Evolutionary conservation across 2,888 invertebrate species (phyloP).

Genomic region (Vanessa cardui): DNA sequence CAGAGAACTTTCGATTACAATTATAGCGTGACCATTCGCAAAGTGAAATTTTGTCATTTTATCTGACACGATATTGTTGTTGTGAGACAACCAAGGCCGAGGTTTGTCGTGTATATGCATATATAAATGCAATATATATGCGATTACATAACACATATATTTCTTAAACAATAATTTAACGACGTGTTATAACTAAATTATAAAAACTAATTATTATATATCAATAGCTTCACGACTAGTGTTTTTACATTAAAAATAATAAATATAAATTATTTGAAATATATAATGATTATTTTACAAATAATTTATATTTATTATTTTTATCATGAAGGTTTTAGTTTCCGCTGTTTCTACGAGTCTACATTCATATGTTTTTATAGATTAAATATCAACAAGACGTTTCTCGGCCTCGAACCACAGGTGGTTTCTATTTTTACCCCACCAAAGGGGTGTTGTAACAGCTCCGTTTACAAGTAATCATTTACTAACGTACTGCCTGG

Average conservation of each 20-base stretch:
- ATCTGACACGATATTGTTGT: conserved; percentile 4
- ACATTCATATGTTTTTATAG: background rate
- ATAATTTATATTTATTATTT: too few relatives aligned
- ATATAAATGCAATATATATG: too few relatives aligned
- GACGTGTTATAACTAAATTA: too few relatives aligned
- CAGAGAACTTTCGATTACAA: conserved; percentile 10
- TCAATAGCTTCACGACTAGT: too few relatives aligned
- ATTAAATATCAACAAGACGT: conserved; percentile 20
- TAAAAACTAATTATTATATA: too few relatives aligned
- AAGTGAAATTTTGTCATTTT: conserved; percentile 27
- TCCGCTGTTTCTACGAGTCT: background rate
- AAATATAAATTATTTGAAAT: background rate
- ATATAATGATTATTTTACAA: too few relatives aligned
- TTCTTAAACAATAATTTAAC: too few relatives aligned
- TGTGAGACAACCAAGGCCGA: background rate
- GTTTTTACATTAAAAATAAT: background rate
- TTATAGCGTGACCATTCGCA: conserved; percentile 9
- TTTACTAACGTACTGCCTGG: background rate
- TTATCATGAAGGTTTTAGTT: background rate
- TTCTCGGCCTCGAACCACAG: conserved; percentile 26
- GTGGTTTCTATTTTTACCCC: conserved; percentile 32
- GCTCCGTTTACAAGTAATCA: background rate
- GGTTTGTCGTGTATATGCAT: too few relatives aligned
- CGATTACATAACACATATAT: too few relatives aligned
- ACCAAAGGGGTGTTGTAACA: conserved; percentile 4